These are phyloP conservation scores for Hydrocynus forskahlii DNA, from an alignment of 2,797 vertebrate genomes.

Conservation along the genomic window DNA sequence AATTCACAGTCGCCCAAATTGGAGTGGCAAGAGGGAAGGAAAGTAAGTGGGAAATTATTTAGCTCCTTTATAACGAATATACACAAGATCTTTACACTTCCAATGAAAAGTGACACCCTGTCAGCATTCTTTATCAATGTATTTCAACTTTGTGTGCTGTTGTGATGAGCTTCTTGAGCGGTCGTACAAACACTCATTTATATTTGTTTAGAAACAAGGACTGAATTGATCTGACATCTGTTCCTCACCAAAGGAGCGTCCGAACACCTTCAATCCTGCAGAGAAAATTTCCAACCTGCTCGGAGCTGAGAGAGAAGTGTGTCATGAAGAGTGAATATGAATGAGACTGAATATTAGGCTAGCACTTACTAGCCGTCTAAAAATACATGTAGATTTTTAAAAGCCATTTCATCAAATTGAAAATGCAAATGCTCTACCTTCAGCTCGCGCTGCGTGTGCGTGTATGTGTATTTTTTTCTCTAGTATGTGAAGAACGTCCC, in stretches of 20 bases:
- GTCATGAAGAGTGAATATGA: slow-evolving; percentile 48
- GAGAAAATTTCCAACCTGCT: slow-evolving; percentile 13
- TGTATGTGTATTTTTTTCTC: no score
- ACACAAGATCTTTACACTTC: not conserved
- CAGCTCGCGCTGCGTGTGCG: not conserved
- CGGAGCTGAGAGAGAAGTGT: slow-evolving; percentile 19
- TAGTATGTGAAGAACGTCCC: slow-evolving; percentile 18
- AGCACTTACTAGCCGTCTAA: slow-evolving; percentile 35
- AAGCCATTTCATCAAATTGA: slow-evolving; percentile 45
- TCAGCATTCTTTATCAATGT: no score
- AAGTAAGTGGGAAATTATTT: not conserved
- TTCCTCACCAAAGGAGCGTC: not conserved
- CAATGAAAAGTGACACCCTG: no score
- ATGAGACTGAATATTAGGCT: slow-evolving; percentile 36
- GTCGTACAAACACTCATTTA: no score
- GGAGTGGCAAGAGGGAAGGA: not conserved
- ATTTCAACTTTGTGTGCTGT: no score
- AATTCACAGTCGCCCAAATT: no score
- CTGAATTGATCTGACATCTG: not conserved
- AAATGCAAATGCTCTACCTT: slow-evolving; percentile 39
- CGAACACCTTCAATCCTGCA: not conserved
- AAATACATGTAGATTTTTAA: slow-evolving; percentile 35
- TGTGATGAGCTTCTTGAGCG: no score
- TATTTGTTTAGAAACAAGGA: no score
- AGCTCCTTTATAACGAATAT: not conserved